Percentiles rank a stretch among this genome's conserved stretches.
phyloP scores from a whole-genome alignment of 92 coral and sea anemone species.

The Bergia puertoricense region DNA sequence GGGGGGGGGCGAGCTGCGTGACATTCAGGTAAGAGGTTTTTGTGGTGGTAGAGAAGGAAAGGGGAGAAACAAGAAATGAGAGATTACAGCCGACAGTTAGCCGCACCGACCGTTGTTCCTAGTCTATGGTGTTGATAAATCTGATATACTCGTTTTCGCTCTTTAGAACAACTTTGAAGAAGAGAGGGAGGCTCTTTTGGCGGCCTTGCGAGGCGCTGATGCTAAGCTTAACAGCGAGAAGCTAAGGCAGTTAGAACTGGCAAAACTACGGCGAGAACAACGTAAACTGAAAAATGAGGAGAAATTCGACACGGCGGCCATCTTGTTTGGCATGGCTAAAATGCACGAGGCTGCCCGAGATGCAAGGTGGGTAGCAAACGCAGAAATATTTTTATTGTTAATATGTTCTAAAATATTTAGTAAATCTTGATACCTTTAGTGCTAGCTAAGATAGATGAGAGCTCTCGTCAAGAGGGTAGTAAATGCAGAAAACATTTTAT shows the following conservation, averaged over 20 bases:
- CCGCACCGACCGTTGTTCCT: background rate
- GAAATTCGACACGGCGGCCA: constrained; percentile 96
- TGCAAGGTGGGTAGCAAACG: constrained; percentile 64
- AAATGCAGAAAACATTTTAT: background rate
- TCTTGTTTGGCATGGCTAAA: constrained; percentile 87
- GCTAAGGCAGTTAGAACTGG: constrained; percentile 90
- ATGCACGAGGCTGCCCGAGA: constrained; percentile 80
- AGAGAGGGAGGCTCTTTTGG: constrained; percentile 89
- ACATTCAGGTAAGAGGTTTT: background rate
- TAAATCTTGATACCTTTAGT: background rate
- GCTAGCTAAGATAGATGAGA: too few species aligned
- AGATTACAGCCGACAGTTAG: background rate
- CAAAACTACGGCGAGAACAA: constrained; percentile 89
- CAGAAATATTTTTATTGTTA: background rate
- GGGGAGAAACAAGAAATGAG: background rate
- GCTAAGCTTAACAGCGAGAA: constrained; percentile 78
- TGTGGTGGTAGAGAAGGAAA: background rate
- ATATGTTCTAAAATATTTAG: too few species aligned
- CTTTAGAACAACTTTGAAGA: constrained; percentile 91
- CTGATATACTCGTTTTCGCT: background rate
- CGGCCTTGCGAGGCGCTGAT: constrained; percentile 88
- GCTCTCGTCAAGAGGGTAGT: constrained; percentile 4
- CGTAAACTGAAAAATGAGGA: constrained; percentile 81
- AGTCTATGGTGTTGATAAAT: background rate
- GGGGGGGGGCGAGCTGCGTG: too few species aligned